Evolutionary conservation across 2,888 invertebrate species (phyloP).

Genomic region (Venusia cambrica): DNA sequence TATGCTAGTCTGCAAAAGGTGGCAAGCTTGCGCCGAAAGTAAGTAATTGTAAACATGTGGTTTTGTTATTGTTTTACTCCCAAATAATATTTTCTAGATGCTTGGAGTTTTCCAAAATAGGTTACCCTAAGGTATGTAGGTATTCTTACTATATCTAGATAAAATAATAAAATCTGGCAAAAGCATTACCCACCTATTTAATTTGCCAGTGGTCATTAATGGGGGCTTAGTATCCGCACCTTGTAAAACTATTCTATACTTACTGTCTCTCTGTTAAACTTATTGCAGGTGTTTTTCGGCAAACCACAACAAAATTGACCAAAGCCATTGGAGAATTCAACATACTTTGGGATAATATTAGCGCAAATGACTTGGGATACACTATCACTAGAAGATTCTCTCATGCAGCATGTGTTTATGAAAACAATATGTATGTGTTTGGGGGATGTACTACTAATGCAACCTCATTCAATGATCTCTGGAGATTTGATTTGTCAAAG

Average conservation of each 20-base stretch:
- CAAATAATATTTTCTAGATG: too few species aligned
- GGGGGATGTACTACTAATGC: constrained; percentile 97
- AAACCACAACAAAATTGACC: constrained; percentile 86
- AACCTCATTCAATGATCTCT: constrained; percentile 98
- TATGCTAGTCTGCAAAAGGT: constrained; percentile 91
- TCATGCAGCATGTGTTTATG: constrained; percentile 92
- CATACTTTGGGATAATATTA: constrained; percentile 86
- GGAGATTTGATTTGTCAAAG: constrained; percentile 94
- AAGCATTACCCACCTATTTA: too few species aligned
- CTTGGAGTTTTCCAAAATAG: too few species aligned
- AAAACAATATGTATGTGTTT: constrained; percentile 95
- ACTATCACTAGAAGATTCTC: constrained; percentile 96
- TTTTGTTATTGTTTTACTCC: neutral
- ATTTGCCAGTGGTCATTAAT: too few species aligned
- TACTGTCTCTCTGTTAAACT: neutral
- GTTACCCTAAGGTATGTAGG: too few species aligned
- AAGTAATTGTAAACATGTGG: constrained; percentile 52
- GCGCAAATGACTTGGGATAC: constrained; percentile 81
- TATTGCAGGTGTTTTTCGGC: constrained; percentile 88
- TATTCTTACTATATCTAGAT: too few species aligned
- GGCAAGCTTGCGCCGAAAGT: constrained; percentile 93
- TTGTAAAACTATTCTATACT: too few species aligned
- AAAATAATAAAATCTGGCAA: too few species aligned
- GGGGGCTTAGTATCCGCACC: too few species aligned
- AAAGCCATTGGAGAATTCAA: constrained; percentile 89